Evolutionary conservation across 2,113 vertebrate species (phyloP), one percentile per base, ranked within the genome.

Genomic region (Stegastes partitus): DNA sequence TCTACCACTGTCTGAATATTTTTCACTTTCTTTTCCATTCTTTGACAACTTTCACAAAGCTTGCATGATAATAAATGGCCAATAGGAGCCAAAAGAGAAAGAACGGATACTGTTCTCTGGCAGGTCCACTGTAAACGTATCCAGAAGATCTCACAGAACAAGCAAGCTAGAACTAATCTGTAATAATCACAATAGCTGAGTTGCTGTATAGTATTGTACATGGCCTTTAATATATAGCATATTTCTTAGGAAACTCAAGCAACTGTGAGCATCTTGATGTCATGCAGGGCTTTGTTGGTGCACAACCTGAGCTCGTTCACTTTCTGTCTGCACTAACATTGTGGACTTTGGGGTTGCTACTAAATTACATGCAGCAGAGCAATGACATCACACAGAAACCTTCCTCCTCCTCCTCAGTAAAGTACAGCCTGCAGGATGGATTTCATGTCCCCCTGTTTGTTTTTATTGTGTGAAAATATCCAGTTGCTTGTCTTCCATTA

Each of bases 231-330:
- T 42, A 42, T 42, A 10, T 8, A 42, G 39, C 11, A 2, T 42
- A 14, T 1, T 39, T 9, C 10, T 42, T 12, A 14, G 3, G 39
- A 42, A 11, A 34, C 34, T 14, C 11, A 42, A 42, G 39, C 9
- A 42, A 42, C 39, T 14, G 9, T 12, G 12, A 42, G 39, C 11
- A 42, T 42, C 39, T 42, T 42, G 11, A 42, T 42, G 15, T 42
- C 12, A 14, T 3, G 16, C 97, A 99, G 92, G 96, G 96, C 90
- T 98, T 96, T 14, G 97, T 98, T 68, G 96, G 97, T 86, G 97
- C 97, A n/a, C 98, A 99, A 94, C 95, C 98, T 37, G 22, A 34
- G 31, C 31, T 34, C 31, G 1, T 10, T 34, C 31, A 8, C 31
- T 28, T 5, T 34, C 31, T 34, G 31, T 9, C 31, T 34, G 31